These are phyloP conservation scores for Astropecten irregularis DNA, from an alignment of 53 echinoderm and acorn worm genomes.

Conservation along the genomic window DNA sequence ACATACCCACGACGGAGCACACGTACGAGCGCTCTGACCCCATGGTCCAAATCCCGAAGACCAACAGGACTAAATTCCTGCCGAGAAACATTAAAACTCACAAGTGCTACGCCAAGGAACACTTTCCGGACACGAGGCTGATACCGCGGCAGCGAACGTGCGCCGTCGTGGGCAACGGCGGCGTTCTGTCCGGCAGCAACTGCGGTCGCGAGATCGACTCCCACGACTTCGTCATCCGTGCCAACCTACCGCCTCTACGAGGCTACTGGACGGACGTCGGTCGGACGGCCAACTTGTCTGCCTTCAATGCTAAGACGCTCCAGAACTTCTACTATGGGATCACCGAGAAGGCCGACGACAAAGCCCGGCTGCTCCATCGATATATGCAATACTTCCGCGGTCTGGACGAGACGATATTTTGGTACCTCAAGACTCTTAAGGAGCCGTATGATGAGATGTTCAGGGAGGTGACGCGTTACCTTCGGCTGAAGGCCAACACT, in stretches of 20 bases:
- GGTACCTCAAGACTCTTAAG: slow-evolving; percentile 66
- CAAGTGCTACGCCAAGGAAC: background rate
- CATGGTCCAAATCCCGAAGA: slow-evolving; percentile 23
- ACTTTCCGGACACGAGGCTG: slow-evolving; percentile 53
- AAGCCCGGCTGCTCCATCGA: no score
- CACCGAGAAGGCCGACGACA: no score
- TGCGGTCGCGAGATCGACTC: slow-evolving; percentile 66
- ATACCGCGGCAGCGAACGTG: slow-evolving; percentile 55
- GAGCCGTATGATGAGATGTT: background rate
- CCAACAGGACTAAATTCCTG: no score
- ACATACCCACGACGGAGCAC: slow-evolving; percentile 49
- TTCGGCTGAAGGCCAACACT: background rate
- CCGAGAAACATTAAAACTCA: no score
- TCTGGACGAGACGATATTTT: slow-evolving; percentile 77
- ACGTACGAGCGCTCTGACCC: slow-evolving; percentile 45
- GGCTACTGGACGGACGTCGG: slow-evolving; percentile 71
- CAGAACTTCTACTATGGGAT: no score
- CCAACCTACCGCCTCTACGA: slow-evolving; percentile 63
- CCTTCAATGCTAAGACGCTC: slow-evolving; percentile 76
- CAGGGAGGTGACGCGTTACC: slow-evolving; percentile 41
- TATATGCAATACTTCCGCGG: no score
- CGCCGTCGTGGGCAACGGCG: slow-evolving; percentile 73
- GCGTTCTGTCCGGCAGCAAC: slow-evolving; percentile 54
- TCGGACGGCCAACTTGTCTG: slow-evolving; percentile 58
- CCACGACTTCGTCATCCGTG: slow-evolving; percentile 73